Percentiles rank a stretch among this genome's conserved stretches.
Conservation (phyloP, 1,140 invertebrate genomes). For the Bombus consobrinus region DNA sequence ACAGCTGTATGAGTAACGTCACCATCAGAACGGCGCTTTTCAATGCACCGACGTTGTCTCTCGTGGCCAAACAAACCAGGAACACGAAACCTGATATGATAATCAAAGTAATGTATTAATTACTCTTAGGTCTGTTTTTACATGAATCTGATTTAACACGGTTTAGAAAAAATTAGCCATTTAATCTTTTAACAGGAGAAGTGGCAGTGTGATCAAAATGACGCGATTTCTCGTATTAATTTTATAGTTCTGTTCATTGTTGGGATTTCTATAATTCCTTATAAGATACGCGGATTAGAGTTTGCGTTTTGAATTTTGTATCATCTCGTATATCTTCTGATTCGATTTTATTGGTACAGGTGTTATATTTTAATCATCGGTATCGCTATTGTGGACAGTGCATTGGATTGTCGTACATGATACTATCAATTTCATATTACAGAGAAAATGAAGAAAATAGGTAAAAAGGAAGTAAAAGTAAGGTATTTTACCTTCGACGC, state of each 20-base stretch:
- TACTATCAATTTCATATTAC: not conserved
- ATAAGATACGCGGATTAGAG: too few relatives aligned
- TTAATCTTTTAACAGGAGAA: too few relatives aligned
- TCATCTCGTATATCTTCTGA: too few relatives aligned
- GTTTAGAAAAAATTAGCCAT: not conserved
- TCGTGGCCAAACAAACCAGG: conserved; percentile 31
- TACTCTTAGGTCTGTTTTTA: not conserved
- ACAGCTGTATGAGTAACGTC: conserved; percentile 55
- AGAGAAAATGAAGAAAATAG: not conserved
- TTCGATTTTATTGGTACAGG: too few relatives aligned
- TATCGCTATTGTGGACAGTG: too few relatives aligned
- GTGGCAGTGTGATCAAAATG: too few relatives aligned
- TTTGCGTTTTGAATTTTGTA: too few relatives aligned
- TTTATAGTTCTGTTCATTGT: too few relatives aligned
- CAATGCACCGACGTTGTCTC: conserved; percentile 27
- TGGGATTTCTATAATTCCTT: too few relatives aligned
- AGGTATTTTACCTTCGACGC: conserved; percentile 62
- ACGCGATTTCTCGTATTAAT: too few relatives aligned
- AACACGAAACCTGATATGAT: conserved; percentile 47
- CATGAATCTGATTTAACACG: not conserved
- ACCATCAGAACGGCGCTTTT: conserved; percentile 49
- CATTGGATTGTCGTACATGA: too few relatives aligned
- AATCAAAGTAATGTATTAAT: not conserved
- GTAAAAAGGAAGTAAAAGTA: not conserved
- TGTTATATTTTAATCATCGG: too few relatives aligned